Percentiles rank a stretch among this genome's conserved stretches.
Evolutionary conservation across 2,888 invertebrate species (phyloP).

Genomic region (Quadriops clusia): DNA sequence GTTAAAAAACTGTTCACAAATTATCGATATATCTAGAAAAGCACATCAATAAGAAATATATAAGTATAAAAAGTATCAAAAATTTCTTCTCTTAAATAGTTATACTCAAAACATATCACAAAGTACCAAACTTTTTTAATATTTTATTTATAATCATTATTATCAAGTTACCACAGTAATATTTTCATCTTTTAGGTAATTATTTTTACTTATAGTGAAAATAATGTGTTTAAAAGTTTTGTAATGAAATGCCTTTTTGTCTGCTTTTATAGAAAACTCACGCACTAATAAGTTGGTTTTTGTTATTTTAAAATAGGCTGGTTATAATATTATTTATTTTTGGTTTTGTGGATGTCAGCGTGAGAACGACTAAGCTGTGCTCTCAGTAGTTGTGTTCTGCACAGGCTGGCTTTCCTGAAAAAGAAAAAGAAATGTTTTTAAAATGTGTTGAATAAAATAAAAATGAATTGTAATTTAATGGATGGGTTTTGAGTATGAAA

Average conservation of each 20-base stretch:
- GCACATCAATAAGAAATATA: constrained; percentile 26
- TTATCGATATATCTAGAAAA: constrained; percentile 13
- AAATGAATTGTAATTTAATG: no score
- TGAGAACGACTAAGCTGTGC: constrained; percentile 41
- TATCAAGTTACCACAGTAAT: constrained; percentile 9
- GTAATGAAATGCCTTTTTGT: constrained; percentile 38
- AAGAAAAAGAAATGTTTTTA: no score
- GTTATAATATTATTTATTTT: constrained; percentile 24
- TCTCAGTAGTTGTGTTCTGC: constrained; percentile 48
- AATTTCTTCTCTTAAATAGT: no score
- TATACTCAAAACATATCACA: constrained; percentile 10
- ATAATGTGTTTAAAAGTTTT: constrained; percentile 12
- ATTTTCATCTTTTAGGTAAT: no score
- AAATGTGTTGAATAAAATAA: no score
- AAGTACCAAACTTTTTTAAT: constrained; percentile 16
- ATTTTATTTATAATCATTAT: constrained; percentile 2
- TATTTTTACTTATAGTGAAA: constrained; percentile 6
- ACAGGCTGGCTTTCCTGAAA: constrained; percentile 46
- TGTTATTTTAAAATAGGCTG: constrained; percentile 32
- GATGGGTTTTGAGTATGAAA: no score
- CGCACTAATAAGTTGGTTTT: constrained; percentile 36
- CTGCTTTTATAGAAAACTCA: constrained; percentile 35
- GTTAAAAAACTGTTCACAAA: constrained; percentile 10
- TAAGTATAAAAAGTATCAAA: constrained; percentile 25
- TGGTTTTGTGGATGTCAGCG: constrained; percentile 19